Base-by-base conservation (phyloP, 2,113 vertebrate species). In the Sigmodon hispidus region DNA sequence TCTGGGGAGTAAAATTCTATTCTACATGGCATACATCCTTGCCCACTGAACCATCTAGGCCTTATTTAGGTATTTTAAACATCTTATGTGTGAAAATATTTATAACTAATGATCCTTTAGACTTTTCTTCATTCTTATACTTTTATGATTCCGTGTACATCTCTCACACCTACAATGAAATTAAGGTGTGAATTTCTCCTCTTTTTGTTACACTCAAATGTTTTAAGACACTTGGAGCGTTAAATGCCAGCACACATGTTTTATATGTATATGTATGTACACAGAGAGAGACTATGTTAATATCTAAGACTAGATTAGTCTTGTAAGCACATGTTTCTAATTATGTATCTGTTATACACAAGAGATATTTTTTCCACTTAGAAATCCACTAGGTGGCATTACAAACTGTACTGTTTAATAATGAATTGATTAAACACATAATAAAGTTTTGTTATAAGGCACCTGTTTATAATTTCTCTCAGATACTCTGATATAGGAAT, bases 361-460 rank as follows among this genome's bases (percentile, higher is more conserved):
- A 83, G 92, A 91, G 93, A 26, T 21, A 72, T 70, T 96, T 97
- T 87, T 72, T 95, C 55, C 50, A 94, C 22, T 85, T 36, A 91
- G 93, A 96, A 97, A 96, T 95, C 90, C 94, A 97, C 91, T 97
- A 97, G 97, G 90, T 97, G 97, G 55, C 67, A 97, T 98, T 98
- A 95, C 40, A 98, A 98, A 96, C 94, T 97, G n/a, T 61, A 69
- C 8, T 85, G 4, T 79, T 97, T 95, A 98, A 94, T 88, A 93
- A 88, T 93, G n/a, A 43, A 93, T 84, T 88, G 95, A 97, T 96
- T 98, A 96, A 92, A 96, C 2, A 6, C 72, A 96, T 97, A 96
- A 96, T 98, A 97, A 97, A 97, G 88, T 73, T 94, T 72, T 93
- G 52, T 84, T 90, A 79, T 94, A 91, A 92, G 93, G 15, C 92